These are phyloP conservation scores for Volucella bombylans DNA, from an alignment of 2,888 invertebrate species.

Conservation along the genomic window DNA sequence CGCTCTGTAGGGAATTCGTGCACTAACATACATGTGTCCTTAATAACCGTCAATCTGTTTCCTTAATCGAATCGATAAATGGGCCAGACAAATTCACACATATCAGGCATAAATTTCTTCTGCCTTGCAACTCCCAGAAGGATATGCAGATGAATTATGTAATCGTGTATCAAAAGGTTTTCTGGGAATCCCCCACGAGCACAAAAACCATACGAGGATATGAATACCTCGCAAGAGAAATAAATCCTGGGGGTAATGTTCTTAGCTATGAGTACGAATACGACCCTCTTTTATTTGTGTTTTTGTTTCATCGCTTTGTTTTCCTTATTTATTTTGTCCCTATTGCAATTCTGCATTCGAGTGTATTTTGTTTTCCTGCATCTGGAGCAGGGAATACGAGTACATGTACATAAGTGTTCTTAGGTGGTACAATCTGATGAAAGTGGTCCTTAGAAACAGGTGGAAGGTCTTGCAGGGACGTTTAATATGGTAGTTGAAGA, in stretches of 20 bases:
- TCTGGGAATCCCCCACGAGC: neutral
- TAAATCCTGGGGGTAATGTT: too few species aligned
- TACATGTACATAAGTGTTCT: neutral
- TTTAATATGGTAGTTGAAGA: slow-evolving; percentile 58
- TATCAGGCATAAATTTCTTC: neutral
- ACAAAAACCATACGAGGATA: too few species aligned
- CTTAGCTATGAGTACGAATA: too few species aligned
- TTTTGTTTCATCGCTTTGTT: slow-evolving; percentile 57
- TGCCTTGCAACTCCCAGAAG: slow-evolving; percentile 20
- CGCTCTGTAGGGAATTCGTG: slow-evolving; percentile 16
- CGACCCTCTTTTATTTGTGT: slow-evolving; percentile 20
- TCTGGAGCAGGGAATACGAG: slow-evolving; percentile 37
- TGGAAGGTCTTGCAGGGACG: slow-evolving; percentile 59
- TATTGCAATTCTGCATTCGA: slow-evolving; percentile 15
- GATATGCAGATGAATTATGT: slow-evolving; percentile 1
- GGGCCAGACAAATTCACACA: slow-evolving; percentile 61
- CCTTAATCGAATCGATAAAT: slow-evolving; percentile 65
- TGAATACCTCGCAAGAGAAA: too few species aligned
- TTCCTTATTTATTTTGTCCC: slow-evolving; percentile 46
- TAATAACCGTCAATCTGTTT: slow-evolving; percentile 61
- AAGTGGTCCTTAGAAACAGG: slow-evolving; percentile 35
- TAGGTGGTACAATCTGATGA: neutral
- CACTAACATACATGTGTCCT: slow-evolving; percentile 46
- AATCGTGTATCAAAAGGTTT: too few species aligned
- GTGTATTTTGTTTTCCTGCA: slow-evolving; percentile 18